Evolutionary conservation across 2,888 invertebrate genomes (phyloP), one percentile per base, ranked within the genome.

Genomic region (Zaprionus lineosus): DNA sequence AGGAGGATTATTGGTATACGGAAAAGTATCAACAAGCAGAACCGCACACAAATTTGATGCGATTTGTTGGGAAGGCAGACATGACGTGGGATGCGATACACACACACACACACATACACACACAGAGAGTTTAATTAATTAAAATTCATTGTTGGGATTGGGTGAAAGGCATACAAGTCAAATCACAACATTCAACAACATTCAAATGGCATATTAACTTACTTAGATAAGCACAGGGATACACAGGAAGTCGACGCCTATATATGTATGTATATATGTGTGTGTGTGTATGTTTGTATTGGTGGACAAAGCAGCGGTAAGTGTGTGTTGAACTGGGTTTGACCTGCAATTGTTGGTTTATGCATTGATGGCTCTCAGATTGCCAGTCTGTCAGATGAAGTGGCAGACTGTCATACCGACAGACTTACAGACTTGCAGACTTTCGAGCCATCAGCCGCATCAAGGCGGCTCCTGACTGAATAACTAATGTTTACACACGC

Each of bases 141-240:
- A 79, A 83, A 85, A 83, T 78, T 75, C 86, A 85, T 83, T 79
- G 76, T 55, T 37, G 31, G 39, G 29, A 31, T 18, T 26, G 26
- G 26, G n/a, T 8, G 9, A 11, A 33, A 14, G 12, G 16, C 21
- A 51, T 29, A 41, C 37, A 40, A 34, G 24, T 41, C 44, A 53
- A 70, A 74, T 66, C 64, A 70, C 64, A 67, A 59, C 68, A 85
- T 79, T 67, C 62, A 71, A 70, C 64, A 65, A 57, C 73, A 78
- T 83, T 71, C 64, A 71, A 85, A 85, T 78, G 86, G 62, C 81
- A 79, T 83, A 85, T 78, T 78, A 78, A 78, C 78, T 83, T 79
- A 67, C 78, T 83, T 65, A 83, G 64, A 79, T 56, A 83, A 67
- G 81, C 76, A 75, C 39, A 62, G 39, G 33, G 15, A 43, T 43